Base-by-base conservation (phyloP, 2,888 invertebrate species). In the Hypomecis atomaria region DNA sequence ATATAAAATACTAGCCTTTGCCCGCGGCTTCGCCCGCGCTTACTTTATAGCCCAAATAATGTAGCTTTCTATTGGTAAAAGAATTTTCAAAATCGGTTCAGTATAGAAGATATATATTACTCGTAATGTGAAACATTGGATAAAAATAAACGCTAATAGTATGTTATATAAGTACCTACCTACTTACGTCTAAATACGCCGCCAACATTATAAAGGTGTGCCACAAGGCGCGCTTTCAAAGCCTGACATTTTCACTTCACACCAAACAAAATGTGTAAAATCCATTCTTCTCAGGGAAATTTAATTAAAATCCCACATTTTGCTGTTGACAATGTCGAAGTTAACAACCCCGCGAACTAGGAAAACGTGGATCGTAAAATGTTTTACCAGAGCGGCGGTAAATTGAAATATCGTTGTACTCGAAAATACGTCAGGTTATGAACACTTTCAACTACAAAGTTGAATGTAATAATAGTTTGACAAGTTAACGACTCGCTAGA, bases 371-470 rank as follows among this genome's bases (percentile, higher is more conserved):
- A 59, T 75, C 77, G 73, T 78, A 76, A 78, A 76, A 64, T 62
- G 57, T 54, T 59, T 45, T 62, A 73, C 63, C 71, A 59, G 8
- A 54, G 36, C 40, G 63, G 67, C 69, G 70, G 71, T 70, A 78
- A 76, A 78, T 78, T 78, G 77, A 77, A 78, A 78, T 77, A 77
- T 75, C 67, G 72, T 73, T 70, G 70, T 71, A 63, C 71, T 65
- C 66, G 45, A 67, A 74, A 73, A 75, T 72, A 72, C 66, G 65
- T 66, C 66, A 59, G 72, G 67, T 71, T 69, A 62, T 44, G 66
- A 64, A 61, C 58, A 11, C 61, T 59, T 61, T 73, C 65, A 68
- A 71, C 65, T 70, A 77, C 75, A 70, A 69, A 69, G 77, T 77
- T 67, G 72, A 59, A 11, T 55, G 36, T 69, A 59, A 44, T 11